Base-by-base conservation (phyloP, 2,113 vertebrate species). In the Neotragus pygmaeus region DNA sequence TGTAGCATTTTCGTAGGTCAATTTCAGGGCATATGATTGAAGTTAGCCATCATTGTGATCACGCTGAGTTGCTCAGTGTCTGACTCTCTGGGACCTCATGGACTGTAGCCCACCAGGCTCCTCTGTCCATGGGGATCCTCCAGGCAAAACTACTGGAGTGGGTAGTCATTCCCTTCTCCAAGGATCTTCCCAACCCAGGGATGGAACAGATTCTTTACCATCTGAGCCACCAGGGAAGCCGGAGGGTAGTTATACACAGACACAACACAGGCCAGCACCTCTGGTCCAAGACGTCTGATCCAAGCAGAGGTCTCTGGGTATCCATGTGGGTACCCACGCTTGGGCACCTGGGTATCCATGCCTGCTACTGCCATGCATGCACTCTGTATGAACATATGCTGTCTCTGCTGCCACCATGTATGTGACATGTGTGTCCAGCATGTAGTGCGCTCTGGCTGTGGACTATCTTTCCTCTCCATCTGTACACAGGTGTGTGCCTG, bases 401-500 rank as follows among this genome's bases (percentile, higher is more conserved):
- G 17, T 30, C 80, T 81, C 15, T 1, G 14, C 30, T 8, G 28
- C 15, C 77, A 4, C 5, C 25, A 11, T 6, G 57, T 2, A 13
- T 7, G 0, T 58, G 57, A 5, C 25, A 27, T 2, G 1, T 1
- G 15, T 21, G 2, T 6, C 1, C 2, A 0, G 15, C 11, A 8
- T 1, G 25, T 2, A 8, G 55, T 12, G 13, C 7, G 9, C 49
- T 43, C 43, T 8, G 47, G 10, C 25, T 10, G 5, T 3, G 11
- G 28, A 33, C 33, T 19, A 3, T 2, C 36, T 28, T 28, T 9
- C 28, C 39, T 43, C 11, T 43, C 4, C 0, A 23, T 4, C 3
- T n/a, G 21, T 7, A 10, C 9, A 30, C 28, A 33, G 23, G 39
- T 78, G 17, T 4, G 13, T 49, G 84, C 11, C 7, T 19, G 49